A percentile compares a stretch with the other conserved stretches of the same genome.
phyloP scores from a whole-genome alignment of 92 coral and sea anemone species.

The Siderastrea radians region DNA sequence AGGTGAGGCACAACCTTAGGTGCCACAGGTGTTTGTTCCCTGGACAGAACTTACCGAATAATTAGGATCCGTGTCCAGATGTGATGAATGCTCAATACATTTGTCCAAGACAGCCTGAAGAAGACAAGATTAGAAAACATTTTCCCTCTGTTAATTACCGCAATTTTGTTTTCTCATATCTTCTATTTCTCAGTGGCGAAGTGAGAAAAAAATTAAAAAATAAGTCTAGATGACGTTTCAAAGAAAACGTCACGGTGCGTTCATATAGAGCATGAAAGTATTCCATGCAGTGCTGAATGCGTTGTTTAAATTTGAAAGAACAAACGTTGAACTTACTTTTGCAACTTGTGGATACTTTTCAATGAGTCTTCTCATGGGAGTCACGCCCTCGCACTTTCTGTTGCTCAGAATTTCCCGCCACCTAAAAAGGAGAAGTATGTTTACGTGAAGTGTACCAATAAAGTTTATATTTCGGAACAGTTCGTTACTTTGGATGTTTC shows the following conservation, averaged over 20 bases:
- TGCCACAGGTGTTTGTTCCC: too few species aligned
- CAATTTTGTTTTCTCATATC: too few species aligned
- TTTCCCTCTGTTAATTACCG: not conserved
- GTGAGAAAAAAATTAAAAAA: too few species aligned
- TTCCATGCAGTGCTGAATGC: not conserved
- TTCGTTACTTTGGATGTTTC: too few species aligned
- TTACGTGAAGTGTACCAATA: not conserved
- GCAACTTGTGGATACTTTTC: conserved; percentile 84
- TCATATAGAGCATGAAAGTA: too few species aligned
- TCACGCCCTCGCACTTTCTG: conserved; percentile 59
- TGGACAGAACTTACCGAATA: conserved; percentile 52
- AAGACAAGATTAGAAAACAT: not conserved
- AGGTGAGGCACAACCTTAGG: too few species aligned
- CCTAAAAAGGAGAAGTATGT: conserved; percentile 8
- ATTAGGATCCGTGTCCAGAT: conserved; percentile 74
- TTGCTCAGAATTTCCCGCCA: conserved; percentile 75
- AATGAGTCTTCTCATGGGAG: conserved; percentile 80
- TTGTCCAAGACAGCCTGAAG: conserved; percentile 76
- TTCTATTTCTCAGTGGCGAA: too few species aligned
- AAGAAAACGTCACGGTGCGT: too few species aligned
- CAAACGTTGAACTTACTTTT: conserved; percentile 51
- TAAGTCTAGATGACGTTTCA: too few species aligned
- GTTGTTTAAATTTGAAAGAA: not conserved
- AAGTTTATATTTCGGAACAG: not conserved
- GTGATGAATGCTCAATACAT: conserved; percentile 75